Base-by-base conservation (phyloP, 53 echinoderm and acorn worm species). In the Mesocentrotus franciscanus region DNA sequence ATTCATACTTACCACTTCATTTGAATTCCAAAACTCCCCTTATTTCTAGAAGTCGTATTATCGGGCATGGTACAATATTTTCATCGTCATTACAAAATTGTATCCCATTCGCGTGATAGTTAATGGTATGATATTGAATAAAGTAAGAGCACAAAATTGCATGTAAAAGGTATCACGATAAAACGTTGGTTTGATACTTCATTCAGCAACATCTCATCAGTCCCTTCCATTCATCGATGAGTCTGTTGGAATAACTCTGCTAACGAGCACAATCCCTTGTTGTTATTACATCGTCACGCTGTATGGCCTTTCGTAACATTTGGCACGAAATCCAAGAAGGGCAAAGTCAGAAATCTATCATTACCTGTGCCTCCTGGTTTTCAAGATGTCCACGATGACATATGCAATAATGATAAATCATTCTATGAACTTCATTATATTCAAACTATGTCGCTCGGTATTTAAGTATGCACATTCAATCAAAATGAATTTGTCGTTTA, bases 241-340 rank as follows among this genome's bases (percentile, higher is more conserved):
- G 1, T 87, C 12, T 20, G n/a, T 27, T 26, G 56, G 87, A 4
- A 58, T 36, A 39, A 42, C 87, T 87, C 9, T 57, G 22, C 56
- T 87, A 57, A 27, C 87, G 14, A 57, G 57, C 57, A 56, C 9
- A 14, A 87, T 87, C 87, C 10, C 56, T 84, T 87, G 87, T 87
- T 56, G 87, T 6, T 87, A 57, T 87, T 87, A 87, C 87, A 87
- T 58, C 87, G 87, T 87, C 87, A 87, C 87, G 58, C n/a, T n/a
- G 87, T 87, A 42, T 87, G 56, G 58, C 58, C 87, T 87, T 58
- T 59, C 87, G 8, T 87, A 87, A 87, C 87, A 87, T 87, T 58
- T 87, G 91, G 39, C 34, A 68, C n/a, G 91, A 66, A 91, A 91
- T 91, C 22, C 22, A 91, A 91, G 91, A 91, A 91, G 64, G 59